phyloP scores from a whole-genome alignment of 2,113 vertebrate species.

The Corythornis vintsioides region DNA sequence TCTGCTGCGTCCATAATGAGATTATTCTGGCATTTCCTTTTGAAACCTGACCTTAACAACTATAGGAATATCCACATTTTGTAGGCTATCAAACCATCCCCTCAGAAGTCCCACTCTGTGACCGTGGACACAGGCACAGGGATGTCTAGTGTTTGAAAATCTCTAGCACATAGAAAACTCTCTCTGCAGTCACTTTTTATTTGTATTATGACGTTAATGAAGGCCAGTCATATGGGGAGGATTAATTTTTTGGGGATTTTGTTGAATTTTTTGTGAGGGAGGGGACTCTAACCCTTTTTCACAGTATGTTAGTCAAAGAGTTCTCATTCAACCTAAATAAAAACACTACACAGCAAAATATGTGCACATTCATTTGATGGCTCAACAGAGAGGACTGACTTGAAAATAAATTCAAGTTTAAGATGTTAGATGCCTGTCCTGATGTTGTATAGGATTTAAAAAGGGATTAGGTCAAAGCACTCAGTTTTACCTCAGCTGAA shows the following conservation, averaged over 20 bases:
- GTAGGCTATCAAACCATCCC: background rate
- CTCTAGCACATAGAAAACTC: background rate
- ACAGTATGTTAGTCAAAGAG: background rate
- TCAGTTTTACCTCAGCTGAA: background rate
- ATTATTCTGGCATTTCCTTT: background rate
- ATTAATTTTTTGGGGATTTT: background rate
- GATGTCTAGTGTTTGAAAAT: background rate
- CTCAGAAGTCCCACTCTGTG: background rate
- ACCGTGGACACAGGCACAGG: accelerated
- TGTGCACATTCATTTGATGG: background rate
- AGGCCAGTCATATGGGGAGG: background rate
- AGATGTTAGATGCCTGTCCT: background rate
- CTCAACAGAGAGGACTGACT: background rate
- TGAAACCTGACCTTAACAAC: background rate
- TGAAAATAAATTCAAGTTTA: background rate
- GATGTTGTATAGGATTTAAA: background rate
- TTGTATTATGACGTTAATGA: background rate
- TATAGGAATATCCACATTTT: background rate
- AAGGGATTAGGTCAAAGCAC: background rate
- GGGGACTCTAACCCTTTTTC: background rate
- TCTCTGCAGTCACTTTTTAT: background rate
- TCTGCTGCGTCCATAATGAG: background rate
- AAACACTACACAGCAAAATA: background rate
- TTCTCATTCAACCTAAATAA: background rate
- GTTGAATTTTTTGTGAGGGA: background rate